Percentiles rank a stretch among this genome's conserved stretches.
phyloP scores from a whole-genome alignment of 1,140 invertebrate species.

The Euborellia annulipes region DNA sequence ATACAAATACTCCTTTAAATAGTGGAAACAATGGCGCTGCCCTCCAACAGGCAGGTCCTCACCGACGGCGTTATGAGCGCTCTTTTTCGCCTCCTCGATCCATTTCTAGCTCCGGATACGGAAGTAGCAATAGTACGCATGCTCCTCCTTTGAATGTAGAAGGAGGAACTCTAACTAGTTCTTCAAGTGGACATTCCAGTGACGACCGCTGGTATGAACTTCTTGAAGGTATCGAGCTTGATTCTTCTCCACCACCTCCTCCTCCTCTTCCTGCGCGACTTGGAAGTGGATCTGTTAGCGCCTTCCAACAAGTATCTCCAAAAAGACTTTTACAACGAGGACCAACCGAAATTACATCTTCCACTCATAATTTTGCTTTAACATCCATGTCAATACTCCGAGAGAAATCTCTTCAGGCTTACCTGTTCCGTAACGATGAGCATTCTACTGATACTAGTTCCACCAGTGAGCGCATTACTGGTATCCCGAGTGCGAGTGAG shows the following conservation, averaged over 20 bases:
- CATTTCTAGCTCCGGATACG: conserved; percentile 67
- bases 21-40: conserved; percentile 10
- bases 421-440: conserved; percentile 25
- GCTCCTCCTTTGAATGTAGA: conserved; percentile 2
- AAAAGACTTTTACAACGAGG: conserved; percentile 4
- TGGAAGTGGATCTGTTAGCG: conserved; percentile 14
- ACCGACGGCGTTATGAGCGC: conserved; percentile 48
- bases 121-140: conserved; percentile 52
- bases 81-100: conserved; percentile 68
- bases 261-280: conserved; percentile 36
- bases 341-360: neutral
- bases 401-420: no score
- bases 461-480: conserved; percentile 24
- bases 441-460: conserved; percentile 35
- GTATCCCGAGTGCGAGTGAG: conserved; percentile 28
- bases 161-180: conserved; percentile 39
- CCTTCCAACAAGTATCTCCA: conserved; percentile 14
- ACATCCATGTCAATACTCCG: no score
- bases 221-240: conserved; percentile 23
- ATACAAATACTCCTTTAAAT: no score
- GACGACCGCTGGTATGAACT: conserved; percentile 51
- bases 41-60: conserved; percentile 35
- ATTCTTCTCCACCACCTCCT: conserved; percentile 23
- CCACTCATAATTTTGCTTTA: no score
- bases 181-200: conserved; percentile 45